These are phyloP conservation scores for Allobates femoralis DNA, from an alignment of 2,797 vertebrate species.

Conservation along the genomic window DNA sequence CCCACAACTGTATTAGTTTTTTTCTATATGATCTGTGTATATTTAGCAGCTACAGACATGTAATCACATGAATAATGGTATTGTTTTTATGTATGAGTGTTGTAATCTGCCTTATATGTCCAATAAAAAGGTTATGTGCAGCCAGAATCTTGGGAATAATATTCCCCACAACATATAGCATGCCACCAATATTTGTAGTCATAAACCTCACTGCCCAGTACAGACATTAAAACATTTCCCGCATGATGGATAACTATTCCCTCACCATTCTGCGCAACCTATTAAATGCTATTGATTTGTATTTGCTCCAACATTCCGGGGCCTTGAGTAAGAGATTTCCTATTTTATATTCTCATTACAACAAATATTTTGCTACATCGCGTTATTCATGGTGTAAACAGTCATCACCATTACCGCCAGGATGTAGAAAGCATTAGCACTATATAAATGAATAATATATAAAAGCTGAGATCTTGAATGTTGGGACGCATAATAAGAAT, in stretches of 20 bases:
- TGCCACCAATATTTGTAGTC: background rate
- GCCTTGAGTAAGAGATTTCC: constrained; percentile 9
- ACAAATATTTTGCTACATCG: background rate
- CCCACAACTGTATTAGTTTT: background rate
- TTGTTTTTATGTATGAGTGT: background rate
- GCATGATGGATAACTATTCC: constrained; percentile 23
- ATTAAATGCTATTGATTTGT: constrained; percentile 45
- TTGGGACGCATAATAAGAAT: background rate
- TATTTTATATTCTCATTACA: background rate
- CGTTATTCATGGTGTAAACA: background rate
- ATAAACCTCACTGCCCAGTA: constrained; percentile 20
- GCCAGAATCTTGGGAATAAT: constrained; percentile 13
- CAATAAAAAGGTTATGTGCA: constrained; percentile 35
- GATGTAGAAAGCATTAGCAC: background rate
- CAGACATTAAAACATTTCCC: constrained; percentile 25
- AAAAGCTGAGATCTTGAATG: background rate
- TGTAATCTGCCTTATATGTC: constrained; percentile 27
- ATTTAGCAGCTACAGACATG: background rate
- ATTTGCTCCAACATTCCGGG: constrained; percentile 31
- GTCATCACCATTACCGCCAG: background rate
- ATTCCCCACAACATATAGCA: background rate
- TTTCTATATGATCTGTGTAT: background rate
- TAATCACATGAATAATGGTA: constrained; percentile 30
- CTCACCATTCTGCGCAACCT: constrained; percentile 8
- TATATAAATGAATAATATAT: too few species aligned